Percentiles rank a stretch among this genome's conserved stretches.
Conservation (phyloP, 2,113 vertebrate species). For the Aix galericulata region DNA sequence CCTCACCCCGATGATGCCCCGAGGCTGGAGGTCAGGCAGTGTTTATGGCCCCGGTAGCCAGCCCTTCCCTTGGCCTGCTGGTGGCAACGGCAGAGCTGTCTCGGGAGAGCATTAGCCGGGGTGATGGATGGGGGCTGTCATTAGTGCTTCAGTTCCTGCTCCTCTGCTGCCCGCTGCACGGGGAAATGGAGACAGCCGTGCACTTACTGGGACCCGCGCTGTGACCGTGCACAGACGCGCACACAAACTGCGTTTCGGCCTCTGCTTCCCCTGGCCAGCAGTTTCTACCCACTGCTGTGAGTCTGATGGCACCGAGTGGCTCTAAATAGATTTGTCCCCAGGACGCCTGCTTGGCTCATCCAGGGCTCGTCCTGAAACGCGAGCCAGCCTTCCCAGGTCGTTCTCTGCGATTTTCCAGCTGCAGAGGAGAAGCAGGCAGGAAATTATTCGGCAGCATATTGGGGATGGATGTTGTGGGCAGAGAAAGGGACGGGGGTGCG, state of each 20-base stretch:
- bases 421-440: not conserved
- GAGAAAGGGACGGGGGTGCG: not conserved
- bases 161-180: not conserved
- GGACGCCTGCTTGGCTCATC: not conserved
- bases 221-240: not conserved
- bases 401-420: not conserved
- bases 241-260: accelerated
- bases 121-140: not conserved
- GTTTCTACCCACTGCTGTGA: not conserved
- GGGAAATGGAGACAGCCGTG: not conserved
- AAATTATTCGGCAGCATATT: not conserved
- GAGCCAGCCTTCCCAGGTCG: not conserved
- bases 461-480: not conserved
- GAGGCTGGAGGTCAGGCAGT: accelerated
- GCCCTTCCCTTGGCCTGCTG: not conserved
- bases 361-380: not conserved
- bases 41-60: not conserved
- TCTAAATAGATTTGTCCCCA: not conserved
- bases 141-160: not conserved
- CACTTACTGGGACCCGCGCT: accelerated
- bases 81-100: not conserved
- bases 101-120: not conserved
- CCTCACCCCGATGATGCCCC: not conserved
- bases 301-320: not conserved
- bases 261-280: not conserved